A percentile compares a stretch with the other conserved stretches of the same genome.
Conservation (phyloP, 1,140 invertebrate species). For the Saccostrea glomerata region DNA sequence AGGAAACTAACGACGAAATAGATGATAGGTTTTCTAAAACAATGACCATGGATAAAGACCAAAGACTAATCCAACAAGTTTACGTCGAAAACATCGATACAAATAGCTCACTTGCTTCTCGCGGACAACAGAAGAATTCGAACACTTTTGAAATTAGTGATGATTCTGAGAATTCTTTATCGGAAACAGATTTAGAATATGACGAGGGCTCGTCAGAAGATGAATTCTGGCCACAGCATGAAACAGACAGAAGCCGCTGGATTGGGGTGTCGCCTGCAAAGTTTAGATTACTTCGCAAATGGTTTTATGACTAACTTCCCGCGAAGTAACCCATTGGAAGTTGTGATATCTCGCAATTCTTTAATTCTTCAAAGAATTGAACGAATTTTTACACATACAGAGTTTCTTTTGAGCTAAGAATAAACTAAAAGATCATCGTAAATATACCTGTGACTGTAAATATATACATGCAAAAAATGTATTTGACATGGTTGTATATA, state of each 20-base stretch:
- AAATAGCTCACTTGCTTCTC: not conserved
- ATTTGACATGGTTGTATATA: no score
- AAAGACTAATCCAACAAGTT: not conserved
- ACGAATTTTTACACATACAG: not conserved
- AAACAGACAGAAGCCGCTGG: conserved; percentile 5
- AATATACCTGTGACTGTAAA: no score
- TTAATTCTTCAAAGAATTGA: not conserved
- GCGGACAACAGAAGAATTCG: not conserved
- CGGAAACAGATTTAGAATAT: not conserved
- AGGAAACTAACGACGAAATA: not conserved
- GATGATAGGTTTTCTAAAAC: not conserved
- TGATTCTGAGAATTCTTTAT: not conserved
- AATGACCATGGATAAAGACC: not conserved
- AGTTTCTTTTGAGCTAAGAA: no score
- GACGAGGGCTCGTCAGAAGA: not conserved
- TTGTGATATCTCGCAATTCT: not conserved
- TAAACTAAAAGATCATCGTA: no score
- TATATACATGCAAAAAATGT: no score
- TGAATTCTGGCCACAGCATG: not conserved
- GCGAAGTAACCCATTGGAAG: not conserved
- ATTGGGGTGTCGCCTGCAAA: conserved; percentile 7
- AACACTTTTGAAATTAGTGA: not conserved
- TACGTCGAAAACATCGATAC: not conserved
- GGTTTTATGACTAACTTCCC: not conserved
- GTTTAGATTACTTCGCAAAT: not conserved